Evolutionary conservation across 2,797 vertebrate genomes (phyloP), one percentile per base, ranked within the genome.

Genomic region (Chelon auratus): DNA sequence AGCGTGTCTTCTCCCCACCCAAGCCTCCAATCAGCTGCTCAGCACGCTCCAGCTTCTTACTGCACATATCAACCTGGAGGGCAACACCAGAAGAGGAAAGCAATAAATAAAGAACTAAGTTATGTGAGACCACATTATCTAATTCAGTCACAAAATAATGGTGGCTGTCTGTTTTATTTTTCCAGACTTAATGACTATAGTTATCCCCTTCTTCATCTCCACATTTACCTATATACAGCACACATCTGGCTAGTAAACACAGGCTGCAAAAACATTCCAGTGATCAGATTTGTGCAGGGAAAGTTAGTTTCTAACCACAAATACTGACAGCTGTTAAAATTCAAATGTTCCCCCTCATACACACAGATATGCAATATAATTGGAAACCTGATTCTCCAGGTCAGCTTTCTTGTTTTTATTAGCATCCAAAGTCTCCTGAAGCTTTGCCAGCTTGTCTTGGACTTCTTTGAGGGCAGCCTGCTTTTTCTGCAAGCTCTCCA

Each of bases 11-110:
- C 88, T 97, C 97, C 17, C 96, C 96, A n/a, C 96, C 95, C 75
- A 97, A 91, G 43, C 96, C 96, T 76, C 95, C 96, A 40, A 97
- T 96, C 89, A 97, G 80, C 86, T 97, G 95, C 88, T 97, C 94
- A 0, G 96, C 96, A 60, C 94, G 67, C 57, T 96, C 91, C 30
- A 96, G 86, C 78, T 97, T 98, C 90, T 95, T 97, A 84, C 95
- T 96, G 91, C 96, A 96, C 88, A 96, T 70, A 45, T 96, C 94
- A 87, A 97, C 93, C 93, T 97, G 68, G 59, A 86, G 89, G 83
- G 26, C 24, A 79, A 20, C 30, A 65, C 20, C 2, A 5, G 24
- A 56, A 52, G 3, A 61, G n/a, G 11, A 48, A 60, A 26, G 53
- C 0, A 57, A 52, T 56, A 15, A 52, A 10, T 18, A 62, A 24